Evolutionary conservation across 1,140 invertebrate genomes (phyloP).

Genomic region (Asbolus verrucosus): DNA sequence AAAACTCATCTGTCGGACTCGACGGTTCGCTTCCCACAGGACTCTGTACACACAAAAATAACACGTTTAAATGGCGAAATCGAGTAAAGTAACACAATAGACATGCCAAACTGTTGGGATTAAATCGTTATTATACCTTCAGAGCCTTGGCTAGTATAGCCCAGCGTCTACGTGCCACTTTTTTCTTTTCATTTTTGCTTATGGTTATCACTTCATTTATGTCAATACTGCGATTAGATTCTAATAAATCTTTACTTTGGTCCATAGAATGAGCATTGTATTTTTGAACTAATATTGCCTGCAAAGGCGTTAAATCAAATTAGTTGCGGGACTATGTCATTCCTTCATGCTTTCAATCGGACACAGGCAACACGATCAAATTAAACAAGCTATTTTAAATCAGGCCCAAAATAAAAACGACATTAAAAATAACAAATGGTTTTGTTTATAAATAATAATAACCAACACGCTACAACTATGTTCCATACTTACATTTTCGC

Average conservation of each 20-base stretch:
- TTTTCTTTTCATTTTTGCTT: slow-evolving; percentile 61
- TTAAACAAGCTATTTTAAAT: slow-evolving; percentile 35
- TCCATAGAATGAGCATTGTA: slow-evolving; percentile 60
- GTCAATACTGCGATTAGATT: slow-evolving; percentile 58
- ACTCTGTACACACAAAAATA: slow-evolving; percentile 56
- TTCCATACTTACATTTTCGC: neutral
- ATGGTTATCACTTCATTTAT: slow-evolving; percentile 57
- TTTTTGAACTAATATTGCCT: slow-evolving; percentile 31
- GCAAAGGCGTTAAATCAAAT: slow-evolving; percentile 35
- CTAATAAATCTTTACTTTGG: slow-evolving; percentile 59
- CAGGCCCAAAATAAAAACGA: slow-evolving; percentile 40
- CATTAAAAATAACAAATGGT: slow-evolving; percentile 40
- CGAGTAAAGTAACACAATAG: neutral
- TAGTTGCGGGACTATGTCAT: slow-evolving; percentile 33
- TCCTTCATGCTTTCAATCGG: slow-evolving; percentile 44
- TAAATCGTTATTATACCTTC: slow-evolving; percentile 58
- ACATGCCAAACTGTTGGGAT: neutral
- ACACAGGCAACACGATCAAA: slow-evolving; percentile 11
- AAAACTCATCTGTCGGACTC: slow-evolving; percentile 67
- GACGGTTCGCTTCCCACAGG: slow-evolving; percentile 62
- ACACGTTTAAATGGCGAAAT: slow-evolving; percentile 1
- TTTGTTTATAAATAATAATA: slow-evolving; percentile 22
- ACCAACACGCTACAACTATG: neutral
- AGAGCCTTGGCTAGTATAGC: slow-evolving; percentile 76
- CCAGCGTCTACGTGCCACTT: slow-evolving; percentile 75